These are phyloP conservation scores for Spilosoma lubricipeda DNA, from an alignment of 2,888 invertebrate species.

Conservation along the genomic window DNA sequence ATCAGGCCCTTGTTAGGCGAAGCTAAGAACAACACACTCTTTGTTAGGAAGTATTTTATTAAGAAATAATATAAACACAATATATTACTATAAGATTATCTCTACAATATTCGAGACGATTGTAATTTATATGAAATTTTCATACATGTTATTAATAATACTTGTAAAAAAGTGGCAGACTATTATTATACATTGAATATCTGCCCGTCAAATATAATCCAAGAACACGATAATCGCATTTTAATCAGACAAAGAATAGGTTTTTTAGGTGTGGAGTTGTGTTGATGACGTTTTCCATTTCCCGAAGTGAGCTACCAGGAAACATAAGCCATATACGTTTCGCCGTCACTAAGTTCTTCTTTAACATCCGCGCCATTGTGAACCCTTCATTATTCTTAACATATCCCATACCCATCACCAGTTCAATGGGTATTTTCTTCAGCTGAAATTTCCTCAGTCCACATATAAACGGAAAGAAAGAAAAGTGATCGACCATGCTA, in stretches of 20 bases:
- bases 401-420: constrained; percentile 63
- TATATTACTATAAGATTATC: not conserved
- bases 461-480: constrained; percentile 64
- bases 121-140: not conserved
- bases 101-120: not conserved
- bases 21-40: not conserved
- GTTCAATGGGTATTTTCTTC: constrained; percentile 60
- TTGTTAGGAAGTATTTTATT: constrained; percentile 4
- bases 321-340: constrained; percentile 58
- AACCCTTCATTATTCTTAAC: constrained; percentile 61
- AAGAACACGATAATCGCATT: not conserved
- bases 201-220: constrained; percentile 34
- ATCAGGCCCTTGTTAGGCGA: too few relatives aligned
- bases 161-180: constrained; percentile 36
- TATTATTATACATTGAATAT: constrained; percentile 38
- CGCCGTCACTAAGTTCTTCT: constrained; percentile 45
- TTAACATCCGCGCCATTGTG: constrained; percentile 55
- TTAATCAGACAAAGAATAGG: constrained; percentile 32
- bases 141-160: constrained; percentile 10
- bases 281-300: constrained; percentile 45
- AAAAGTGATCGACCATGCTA: constrained; percentile 65
- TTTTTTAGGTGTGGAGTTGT: constrained; percentile 44
- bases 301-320: constrained; percentile 39
- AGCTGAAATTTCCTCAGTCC: constrained; percentile 63
- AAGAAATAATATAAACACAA: not conserved